Conservation (phyloP, 2,797 vertebrate genomes). For the Thripadectes ignobilis region DNA sequence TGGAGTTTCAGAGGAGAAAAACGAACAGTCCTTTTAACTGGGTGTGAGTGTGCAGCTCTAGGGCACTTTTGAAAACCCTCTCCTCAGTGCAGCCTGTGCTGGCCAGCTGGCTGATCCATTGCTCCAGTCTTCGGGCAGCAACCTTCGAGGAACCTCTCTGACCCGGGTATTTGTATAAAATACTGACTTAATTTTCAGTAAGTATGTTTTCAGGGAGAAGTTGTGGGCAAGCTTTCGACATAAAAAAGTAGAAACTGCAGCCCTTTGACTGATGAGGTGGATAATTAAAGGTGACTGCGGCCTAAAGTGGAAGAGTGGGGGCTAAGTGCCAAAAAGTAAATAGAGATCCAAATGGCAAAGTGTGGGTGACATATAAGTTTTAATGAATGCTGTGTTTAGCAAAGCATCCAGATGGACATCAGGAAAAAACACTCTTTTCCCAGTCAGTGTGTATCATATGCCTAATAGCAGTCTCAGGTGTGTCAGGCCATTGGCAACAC, state of each 20-base stretch:
- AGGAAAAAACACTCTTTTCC: not conserved
- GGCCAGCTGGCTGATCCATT: not conserved
- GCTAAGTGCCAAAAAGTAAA: conserved; percentile 14
- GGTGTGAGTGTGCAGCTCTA: not conserved
- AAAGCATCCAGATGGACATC: not conserved
- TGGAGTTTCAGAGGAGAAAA: not conserved
- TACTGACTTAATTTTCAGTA: not conserved
- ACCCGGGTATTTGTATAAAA: not conserved
- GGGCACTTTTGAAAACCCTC: not conserved
- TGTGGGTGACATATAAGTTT: not conserved
- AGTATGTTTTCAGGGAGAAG: not conserved
- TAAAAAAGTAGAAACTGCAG: not conserved
- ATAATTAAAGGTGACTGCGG: conserved; percentile 20
- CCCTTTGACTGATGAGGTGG: not conserved
- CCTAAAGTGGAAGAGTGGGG: not conserved
- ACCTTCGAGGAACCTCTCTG: not conserved
- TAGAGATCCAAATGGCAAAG: not conserved
- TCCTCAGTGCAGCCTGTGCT: not conserved
- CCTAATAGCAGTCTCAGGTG: not conserved
- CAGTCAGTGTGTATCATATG: not conserved
- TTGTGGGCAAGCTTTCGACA: not conserved
- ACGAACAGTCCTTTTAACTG: not conserved
- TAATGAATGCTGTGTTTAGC: not conserved
- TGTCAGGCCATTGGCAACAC: not conserved
- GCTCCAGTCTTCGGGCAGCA: not conserved